Evolutionary conservation across 2,888 invertebrate species (phyloP), one percentile per base, ranked within the genome.

Genomic region (Lithophane semibrunnea): DNA sequence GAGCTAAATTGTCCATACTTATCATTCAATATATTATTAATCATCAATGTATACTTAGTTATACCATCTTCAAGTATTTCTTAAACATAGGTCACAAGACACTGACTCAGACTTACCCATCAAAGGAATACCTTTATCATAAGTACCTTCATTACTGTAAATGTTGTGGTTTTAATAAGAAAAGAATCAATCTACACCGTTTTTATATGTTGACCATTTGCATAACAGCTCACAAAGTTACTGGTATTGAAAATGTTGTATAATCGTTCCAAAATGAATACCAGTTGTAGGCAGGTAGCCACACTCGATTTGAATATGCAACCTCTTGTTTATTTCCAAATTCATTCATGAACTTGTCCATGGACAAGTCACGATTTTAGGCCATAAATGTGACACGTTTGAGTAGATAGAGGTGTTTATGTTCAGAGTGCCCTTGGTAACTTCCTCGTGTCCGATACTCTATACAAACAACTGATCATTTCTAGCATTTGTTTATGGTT

Each of bases 121-220:
- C 72, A 76, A 86, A 89, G 89, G 90, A 90, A 89, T 88, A 89
- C 80, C 79, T 78, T 75, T 63, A 67, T 72, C 54, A 68, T 64
- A 63, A 7, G 10, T n/a, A 42, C 60, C 54, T 78, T 71, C 37
- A 49, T 80, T 85, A 84, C 77, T 79, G 83, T 84, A 81, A 84
- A 83, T 87, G 79, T 83, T 81, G 78, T 83, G 85, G 86, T 88
- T 88, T 89, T 83, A 80, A 77, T 75, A 75, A 73, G 60, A 86
- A 85, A 83, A 84, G 85, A 84, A 87, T 90, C 88, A 81, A 86
- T 88, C 88, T 85, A 88, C 88, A 89, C 89, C 79, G 87, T 91
- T 92, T 90, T 91, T 90, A 88, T 88, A 86, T 88, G 88, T 91
- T 89, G 84, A 78, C 86, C 90, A 92, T 93, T 92, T 91, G 89